Base-by-base conservation (phyloP, 2,888 invertebrate species). In the Acanthacorydalis orientalis region DNA sequence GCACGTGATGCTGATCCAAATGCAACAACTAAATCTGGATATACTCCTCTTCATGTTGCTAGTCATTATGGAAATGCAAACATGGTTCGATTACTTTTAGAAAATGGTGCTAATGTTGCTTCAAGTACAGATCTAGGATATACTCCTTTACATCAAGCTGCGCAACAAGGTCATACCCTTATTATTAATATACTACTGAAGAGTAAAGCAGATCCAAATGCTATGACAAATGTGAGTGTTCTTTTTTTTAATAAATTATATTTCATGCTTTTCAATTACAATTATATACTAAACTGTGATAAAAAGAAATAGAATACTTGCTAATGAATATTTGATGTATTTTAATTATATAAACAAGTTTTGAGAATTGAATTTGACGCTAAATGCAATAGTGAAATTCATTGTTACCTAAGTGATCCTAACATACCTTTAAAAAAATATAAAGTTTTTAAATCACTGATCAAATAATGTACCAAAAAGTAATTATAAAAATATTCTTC, bases 101-200 rank as follows among this genome's bases (percentile, higher is more conserved):
- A 89, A 52, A 85, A 90, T 51, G 83, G 83, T 48, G 95, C 95
- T 1, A 83, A 87, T 56, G 88, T 96, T 45, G 81, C 87, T 53
- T 80, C 83, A 4, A 74, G 72, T 40, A 87, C 87, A 1, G 74
- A 76, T 8, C 78, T 83, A 49, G 88, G 88, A 43, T 93, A 93
- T 65, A 96, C 97, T 0, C 91, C 97, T 0, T 73, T 98, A 11
- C 97, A 98, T 70, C 96, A 97, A 64, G 97, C 97, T 1, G 93
- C 97, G 0, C 97, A 97, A 61, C 97, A 98, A 67, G 96, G 96
- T 1, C 97, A 98, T 67, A 90, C 93, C 1, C 78, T 92, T 57
- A 89, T 97, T 53, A 91, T 96, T 46, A 89, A 86, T 59, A 73
- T 95, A 46, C 73, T 98, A 38, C 71, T 98, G 54, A 92, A 95